Conservation (phyloP, 2,797 vertebrate genomes). For the Crax fasciolata region DNA sequence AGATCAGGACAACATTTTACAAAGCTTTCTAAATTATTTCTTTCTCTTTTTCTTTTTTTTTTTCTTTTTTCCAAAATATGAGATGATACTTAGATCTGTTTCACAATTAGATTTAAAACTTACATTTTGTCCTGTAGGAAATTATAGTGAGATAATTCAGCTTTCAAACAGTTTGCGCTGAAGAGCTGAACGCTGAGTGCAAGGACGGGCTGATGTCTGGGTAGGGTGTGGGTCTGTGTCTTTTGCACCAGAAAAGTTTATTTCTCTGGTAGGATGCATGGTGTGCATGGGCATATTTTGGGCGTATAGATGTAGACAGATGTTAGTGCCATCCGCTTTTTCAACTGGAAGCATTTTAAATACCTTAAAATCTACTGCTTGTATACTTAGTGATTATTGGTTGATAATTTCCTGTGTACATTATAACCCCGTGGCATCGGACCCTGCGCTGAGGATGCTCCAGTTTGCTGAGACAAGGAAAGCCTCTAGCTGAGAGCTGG, state of each 20-base stretch:
- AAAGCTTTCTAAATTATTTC: not conserved
- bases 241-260: not conserved
- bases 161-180: not conserved
- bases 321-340: not conserved
- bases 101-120: not conserved
- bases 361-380: not conserved
- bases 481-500: too few species aligned
- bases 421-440: not conserved
- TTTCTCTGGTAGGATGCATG: not conserved
- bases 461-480: not conserved
- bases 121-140: not conserved
- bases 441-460: not conserved
- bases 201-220: not conserved
- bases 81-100: not conserved
- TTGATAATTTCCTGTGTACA: not conserved
- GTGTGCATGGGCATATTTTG: not conserved
- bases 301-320: not conserved
- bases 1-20: not conserved
- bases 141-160: not conserved
- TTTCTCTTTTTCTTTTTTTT: not conserved
- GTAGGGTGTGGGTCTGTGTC: not conserved
- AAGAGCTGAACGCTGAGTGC: not conserved
- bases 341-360: not conserved
- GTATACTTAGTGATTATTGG: not conserved
- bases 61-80: not conserved